Conservation (phyloP, 2,113 vertebrate genomes). For the Alethe diademata region DNA sequence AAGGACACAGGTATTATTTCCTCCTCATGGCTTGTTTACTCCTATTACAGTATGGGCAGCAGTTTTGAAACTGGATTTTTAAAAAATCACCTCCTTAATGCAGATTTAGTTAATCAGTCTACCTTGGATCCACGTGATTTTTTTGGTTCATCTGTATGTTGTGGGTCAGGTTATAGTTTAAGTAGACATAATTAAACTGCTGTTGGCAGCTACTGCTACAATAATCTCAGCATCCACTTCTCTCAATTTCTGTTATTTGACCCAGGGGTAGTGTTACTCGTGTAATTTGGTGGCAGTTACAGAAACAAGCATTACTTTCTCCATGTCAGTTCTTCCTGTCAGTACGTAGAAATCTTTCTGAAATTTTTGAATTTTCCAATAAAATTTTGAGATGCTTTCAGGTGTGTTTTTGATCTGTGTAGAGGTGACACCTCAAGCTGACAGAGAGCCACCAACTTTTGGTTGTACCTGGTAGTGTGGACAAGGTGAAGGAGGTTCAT, state of each 20-base stretch:
- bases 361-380: background rate
- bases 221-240: background rate
- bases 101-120: background rate
- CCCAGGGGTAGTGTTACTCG: fast-evolving
- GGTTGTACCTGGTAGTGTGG: fast-evolving
- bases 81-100: background rate
- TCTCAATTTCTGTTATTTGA: background rate
- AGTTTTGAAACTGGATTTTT: background rate
- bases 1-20: background rate
- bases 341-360: background rate
- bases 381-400: fast-evolving
- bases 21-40: background rate
- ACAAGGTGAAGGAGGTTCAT: background rate
- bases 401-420: background rate
- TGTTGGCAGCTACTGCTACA: background rate
- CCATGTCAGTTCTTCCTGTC: background rate
- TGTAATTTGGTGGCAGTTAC: background rate
- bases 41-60: background rate
- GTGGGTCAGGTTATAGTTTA: background rate
- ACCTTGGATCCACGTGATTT: background rate
- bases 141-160: background rate
- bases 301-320: background rate
- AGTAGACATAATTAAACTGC: background rate
- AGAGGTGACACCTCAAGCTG: background rate
- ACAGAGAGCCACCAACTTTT: background rate